Conservation (phyloP, 2,113 vertebrate species). For the Glaucomys volans region DNA sequence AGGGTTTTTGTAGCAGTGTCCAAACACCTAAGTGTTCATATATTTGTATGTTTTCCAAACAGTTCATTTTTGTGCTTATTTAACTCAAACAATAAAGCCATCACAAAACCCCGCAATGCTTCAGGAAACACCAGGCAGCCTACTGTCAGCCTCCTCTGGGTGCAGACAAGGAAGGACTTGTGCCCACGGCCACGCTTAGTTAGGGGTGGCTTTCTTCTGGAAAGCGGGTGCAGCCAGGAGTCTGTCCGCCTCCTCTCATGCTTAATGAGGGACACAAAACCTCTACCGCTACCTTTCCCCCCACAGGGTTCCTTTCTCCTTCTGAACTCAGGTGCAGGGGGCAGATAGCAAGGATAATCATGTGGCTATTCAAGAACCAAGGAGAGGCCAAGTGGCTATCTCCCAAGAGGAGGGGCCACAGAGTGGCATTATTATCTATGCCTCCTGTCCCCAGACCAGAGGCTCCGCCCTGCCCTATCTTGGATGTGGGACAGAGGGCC, state of each 20-base stretch:
- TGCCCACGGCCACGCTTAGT: background rate
- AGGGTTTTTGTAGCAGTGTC: background rate
- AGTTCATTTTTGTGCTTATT: background rate
- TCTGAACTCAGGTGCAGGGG: background rate
- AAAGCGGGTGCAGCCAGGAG: background rate
- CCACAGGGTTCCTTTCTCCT: background rate
- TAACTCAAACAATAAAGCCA: background rate
- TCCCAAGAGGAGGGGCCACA: background rate
- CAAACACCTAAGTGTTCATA: background rate
- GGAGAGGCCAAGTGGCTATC: too few relatives aligned
- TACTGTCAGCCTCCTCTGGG: fast-evolving
- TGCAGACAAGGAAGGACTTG: background rate
- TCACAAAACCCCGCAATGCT: background rate
- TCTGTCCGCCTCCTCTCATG: background rate
- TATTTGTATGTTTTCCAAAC: background rate
- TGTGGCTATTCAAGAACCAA: background rate
- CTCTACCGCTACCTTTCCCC: background rate
- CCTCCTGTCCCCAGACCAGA: background rate
- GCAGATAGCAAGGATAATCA: background rate
- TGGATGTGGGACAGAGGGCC: background rate
- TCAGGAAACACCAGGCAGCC: background rate
- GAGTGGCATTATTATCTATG: background rate
- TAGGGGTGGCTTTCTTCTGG: background rate
- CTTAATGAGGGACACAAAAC: background rate
- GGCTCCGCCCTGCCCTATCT: background rate